Base-by-base conservation (phyloP, 2,113 vertebrate genomes). In the Rhombomys opimus region DNA sequence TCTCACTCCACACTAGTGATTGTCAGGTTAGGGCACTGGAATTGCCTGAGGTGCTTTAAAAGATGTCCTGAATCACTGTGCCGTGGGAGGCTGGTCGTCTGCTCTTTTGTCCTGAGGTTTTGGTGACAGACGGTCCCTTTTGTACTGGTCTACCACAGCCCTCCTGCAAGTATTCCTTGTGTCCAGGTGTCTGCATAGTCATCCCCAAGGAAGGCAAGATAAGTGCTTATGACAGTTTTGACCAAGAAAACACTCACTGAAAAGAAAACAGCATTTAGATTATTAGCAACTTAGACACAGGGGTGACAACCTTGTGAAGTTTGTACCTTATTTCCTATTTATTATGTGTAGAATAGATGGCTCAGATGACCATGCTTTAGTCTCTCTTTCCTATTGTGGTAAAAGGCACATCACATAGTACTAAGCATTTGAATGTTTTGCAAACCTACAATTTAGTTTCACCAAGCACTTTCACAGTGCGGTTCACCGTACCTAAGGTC, bases 331-430 rank as follows among this genome's bases (percentile, higher is more conserved):
- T 50, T 81, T 73, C 76, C 30, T 35, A 5, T 72, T 81, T 81
- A 18, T 90, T 92, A 22, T 18, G 9, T 78, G 38, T 63, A 38
- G 23, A 57, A 35, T 59, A 77, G 38, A 73, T 72, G 32, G 20
- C 20, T 61, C 77, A 50, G 41, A 7, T 86, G 85, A 7, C 70
- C 87, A 3, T 46, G 80, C 52, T 92, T 30, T 76, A 1, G 18
- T 90, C 7, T 90, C 32, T 77, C 14, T 92, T 11, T 80, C 75
- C 88, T 92, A 67, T 78, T 95, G 23, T 87, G 46, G 25, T 59
- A 90, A 81, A 90, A 86, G 59, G 38, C 1, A 54, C 6, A 72
- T 32, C 76, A 77, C 35, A 67, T 59, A 35, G 85, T 77, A 87
- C 41, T 80, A 35, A 76, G 10, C 30, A 11, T 20, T 52, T 93